Conservation (phyloP, 2,113 vertebrate species). For the Tonatia bakeri region DNA sequence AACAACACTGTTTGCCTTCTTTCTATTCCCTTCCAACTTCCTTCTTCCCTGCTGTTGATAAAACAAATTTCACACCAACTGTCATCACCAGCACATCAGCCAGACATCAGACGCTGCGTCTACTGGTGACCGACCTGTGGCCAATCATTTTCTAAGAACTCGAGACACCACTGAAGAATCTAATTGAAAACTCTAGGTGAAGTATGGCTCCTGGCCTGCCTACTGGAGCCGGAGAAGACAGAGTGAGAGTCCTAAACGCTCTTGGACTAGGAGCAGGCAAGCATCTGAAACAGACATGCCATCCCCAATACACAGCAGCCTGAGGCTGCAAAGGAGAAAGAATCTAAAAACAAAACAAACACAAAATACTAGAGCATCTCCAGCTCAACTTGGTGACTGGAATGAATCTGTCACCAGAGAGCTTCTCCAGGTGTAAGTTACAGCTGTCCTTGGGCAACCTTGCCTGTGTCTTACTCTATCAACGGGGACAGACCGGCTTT, state of each 20-base stretch:
- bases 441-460: slow-evolving; percentile 16
- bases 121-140: background rate
- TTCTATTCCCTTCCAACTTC: background rate
- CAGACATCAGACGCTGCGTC: background rate
- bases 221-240: background rate
- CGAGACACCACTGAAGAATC: background rate
- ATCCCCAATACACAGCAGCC: background rate
- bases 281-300: background rate
- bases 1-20: background rate
- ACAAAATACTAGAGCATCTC: background rate
- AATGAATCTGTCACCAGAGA: slow-evolving; percentile 3
- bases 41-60: background rate
- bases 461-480: background rate
- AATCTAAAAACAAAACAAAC: background rate
- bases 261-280: background rate
- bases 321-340: background rate
- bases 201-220: background rate
- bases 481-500: background rate
- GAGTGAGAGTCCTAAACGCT: background rate
- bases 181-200: slow-evolving; percentile 4
- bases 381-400: background rate
- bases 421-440: background rate
- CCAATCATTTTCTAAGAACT: background rate
- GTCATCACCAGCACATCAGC: fast-evolving
- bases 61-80: background rate